Base-by-base conservation (phyloP, 2,113 vertebrate species). In the Hippoglossus stenolepis region DNA sequence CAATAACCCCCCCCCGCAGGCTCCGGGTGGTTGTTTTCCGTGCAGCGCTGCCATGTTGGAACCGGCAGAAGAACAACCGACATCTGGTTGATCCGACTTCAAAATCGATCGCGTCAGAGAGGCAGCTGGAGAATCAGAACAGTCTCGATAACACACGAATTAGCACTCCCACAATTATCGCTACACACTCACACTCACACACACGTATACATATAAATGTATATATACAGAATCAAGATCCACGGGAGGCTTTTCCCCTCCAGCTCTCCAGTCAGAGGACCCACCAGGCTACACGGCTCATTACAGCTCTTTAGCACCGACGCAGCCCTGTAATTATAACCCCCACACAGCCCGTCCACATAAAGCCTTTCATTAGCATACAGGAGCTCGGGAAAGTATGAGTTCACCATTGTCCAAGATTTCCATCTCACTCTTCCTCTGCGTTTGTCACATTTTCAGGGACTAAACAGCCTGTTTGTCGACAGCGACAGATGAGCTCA, bases 291-390 rank as follows among this genome's bases (percentile, higher is more conserved):
- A 73, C 62, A 82, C 10, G 79, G 81, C 80, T 86, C 83, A 87
- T 89, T 89, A 80, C 82, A 40, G 75, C 73, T 84, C 76, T 74
- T 75, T 77, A 80, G 73, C 64, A 73, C 82, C 83, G 70, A 85
- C 28, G 24, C 69, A 82, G 71, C 49, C 80, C 84, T 86, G 84
- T 88, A 84, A 89, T 88, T 87, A 89, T 78, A 85, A 80, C 31
- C 80, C 81, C 82, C 80, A 66, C 60, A 90, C 77, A 77, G 77
- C 66, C 74, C 79, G 62, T 76, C 64, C 72, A 78, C 83, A 80
- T 66, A 61, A 71, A 85, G 82, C 80, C 79, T 78, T 70, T 90
- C 85, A 87, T 91, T 90, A 87, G 74, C 82, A 84, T 65, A 87
- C 73, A 79, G 86, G 53, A 85, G 75, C 77, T 72, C 64, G 45